Conservation (phyloP, 1,140 invertebrate genomes). For the Hesperophylax magnus region DNA sequence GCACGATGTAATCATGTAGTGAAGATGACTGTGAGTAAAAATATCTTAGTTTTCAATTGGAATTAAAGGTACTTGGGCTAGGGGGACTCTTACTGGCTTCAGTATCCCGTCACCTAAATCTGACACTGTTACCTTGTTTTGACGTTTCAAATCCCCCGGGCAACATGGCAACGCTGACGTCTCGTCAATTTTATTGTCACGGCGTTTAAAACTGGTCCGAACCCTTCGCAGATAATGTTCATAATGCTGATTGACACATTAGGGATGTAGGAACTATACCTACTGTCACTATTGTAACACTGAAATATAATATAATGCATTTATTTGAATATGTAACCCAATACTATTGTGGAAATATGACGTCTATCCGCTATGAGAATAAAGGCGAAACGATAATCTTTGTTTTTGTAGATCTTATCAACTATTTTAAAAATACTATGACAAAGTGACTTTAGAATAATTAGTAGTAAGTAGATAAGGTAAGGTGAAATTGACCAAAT, state of each 20-base stretch:
- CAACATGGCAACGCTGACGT: constrained; percentile 24
- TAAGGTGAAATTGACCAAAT: too few species aligned
- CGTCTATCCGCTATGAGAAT: not conserved
- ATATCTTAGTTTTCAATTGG: too few species aligned
- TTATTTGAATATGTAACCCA: constrained; percentile 11
- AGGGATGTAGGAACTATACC: not conserved
- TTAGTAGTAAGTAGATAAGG: too few species aligned
- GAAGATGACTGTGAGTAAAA: too few species aligned
- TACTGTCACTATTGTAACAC: too few species aligned
- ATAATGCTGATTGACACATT: constrained; percentile 46
- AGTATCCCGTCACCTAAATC: too few species aligned
- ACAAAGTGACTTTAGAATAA: too few species aligned
- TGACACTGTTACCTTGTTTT: constrained; percentile 41
- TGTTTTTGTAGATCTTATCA: constrained; percentile 2
- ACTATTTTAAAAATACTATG: too few species aligned
- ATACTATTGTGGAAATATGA: constrained; percentile 21
- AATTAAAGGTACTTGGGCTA: too few species aligned
- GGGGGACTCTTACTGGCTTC: too few species aligned
- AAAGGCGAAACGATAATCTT: constrained; percentile 22
- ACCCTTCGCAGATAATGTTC: not conserved
- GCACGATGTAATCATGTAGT: too few species aligned
- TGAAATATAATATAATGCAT: not conserved
- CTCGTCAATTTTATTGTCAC: constrained; percentile 17
- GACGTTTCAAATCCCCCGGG: constrained; percentile 41
- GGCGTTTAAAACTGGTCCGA: constrained; percentile 32